Conservation (phyloP, 2,797 vertebrate genomes). For the Danionella dracula region DNA sequence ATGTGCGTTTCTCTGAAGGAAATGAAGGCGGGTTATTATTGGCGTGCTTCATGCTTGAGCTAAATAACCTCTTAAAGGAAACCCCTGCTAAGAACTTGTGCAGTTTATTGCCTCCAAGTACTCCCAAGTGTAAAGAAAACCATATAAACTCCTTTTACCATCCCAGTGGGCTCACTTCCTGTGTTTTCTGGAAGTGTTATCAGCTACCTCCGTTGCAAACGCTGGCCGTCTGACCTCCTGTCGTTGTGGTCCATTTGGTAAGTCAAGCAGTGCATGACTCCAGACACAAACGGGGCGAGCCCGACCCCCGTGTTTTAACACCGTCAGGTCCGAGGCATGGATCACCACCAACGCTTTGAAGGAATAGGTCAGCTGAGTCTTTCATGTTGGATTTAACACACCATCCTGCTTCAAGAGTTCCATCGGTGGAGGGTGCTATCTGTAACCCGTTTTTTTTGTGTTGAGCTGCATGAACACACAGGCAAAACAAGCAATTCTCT, state of each 20-base stretch:
- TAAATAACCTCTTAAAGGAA: not conserved
- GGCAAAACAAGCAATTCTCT: too few relatives aligned
- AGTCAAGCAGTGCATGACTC: constrained; percentile 54
- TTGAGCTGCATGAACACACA: constrained; percentile 18
- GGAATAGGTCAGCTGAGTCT: not conserved
- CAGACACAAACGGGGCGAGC: constrained; percentile 4
- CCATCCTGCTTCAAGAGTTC: not conserved
- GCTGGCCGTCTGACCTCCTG: constrained; percentile 57
- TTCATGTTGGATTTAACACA: not conserved
- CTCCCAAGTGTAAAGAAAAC: not conserved
- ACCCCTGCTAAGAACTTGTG: not conserved
- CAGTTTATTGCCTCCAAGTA: constrained; percentile 4
- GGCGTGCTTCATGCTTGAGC: too few relatives aligned
- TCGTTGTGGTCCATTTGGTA: constrained; percentile 54
- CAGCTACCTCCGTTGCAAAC: constrained; percentile 32
- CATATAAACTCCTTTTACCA: constrained; percentile 3
- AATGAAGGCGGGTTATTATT: too few relatives aligned
- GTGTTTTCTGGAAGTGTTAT: not conserved
- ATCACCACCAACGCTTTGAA: constrained; percentile 18
- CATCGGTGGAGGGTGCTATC: constrained; percentile 43
- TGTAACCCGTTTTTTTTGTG: constrained; percentile 48
- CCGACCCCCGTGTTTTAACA: not conserved
- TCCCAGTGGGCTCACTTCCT: constrained; percentile 27
- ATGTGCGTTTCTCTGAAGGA: too few relatives aligned
- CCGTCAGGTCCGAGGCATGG: constrained; percentile 53